These are phyloP conservation scores for Nomada hirtipes DNA, from an alignment of 2,888 invertebrate genomes.

Conservation along the genomic window DNA sequence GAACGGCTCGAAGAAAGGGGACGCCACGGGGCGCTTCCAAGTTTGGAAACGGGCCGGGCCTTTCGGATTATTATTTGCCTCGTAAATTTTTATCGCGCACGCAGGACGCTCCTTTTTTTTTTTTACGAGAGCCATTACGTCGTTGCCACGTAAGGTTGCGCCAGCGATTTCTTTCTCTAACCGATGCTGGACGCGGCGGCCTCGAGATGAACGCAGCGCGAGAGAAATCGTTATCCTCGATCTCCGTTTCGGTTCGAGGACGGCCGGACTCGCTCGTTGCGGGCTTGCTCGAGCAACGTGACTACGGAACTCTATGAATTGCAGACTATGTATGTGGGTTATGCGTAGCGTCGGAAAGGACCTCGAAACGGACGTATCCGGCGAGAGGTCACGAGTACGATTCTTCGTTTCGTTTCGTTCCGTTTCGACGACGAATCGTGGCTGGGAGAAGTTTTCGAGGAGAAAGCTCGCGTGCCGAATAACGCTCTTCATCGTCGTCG, in stretches of 20 bases:
- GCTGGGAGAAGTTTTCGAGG: too few relatives aligned
- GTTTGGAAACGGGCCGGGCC: slow-evolving; percentile 47
- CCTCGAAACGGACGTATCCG: too few relatives aligned
- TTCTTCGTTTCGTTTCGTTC: too few relatives aligned
- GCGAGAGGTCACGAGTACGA: too few relatives aligned
- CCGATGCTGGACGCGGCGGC: background rate
- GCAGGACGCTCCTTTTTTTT: slow-evolving; percentile 75
- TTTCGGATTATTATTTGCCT: slow-evolving; percentile 77
- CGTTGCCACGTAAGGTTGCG: slow-evolving; percentile 74
- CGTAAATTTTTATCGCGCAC: slow-evolving; percentile 81
- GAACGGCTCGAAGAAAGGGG: slow-evolving; percentile 36
- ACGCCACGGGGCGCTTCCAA: slow-evolving; percentile 35
- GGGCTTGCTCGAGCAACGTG: slow-evolving; percentile 1
- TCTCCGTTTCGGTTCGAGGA: background rate
- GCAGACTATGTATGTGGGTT: too few relatives aligned
- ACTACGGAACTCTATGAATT: too few relatives aligned
- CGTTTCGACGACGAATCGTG: too few relatives aligned
- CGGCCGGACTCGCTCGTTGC: background rate
- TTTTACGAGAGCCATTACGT: slow-evolving; percentile 79
- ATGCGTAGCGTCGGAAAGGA: too few relatives aligned
- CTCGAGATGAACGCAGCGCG: background rate
- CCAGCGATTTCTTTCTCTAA: slow-evolving; percentile 37
- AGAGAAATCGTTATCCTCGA: slow-evolving; percentile 6
- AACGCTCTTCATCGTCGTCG: too few relatives aligned
- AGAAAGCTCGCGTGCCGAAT: too few relatives aligned